These are phyloP conservation scores for Microcebus tavaratra DNA, from an alignment of 2,113 vertebrate species.

Conservation along the genomic window DNA sequence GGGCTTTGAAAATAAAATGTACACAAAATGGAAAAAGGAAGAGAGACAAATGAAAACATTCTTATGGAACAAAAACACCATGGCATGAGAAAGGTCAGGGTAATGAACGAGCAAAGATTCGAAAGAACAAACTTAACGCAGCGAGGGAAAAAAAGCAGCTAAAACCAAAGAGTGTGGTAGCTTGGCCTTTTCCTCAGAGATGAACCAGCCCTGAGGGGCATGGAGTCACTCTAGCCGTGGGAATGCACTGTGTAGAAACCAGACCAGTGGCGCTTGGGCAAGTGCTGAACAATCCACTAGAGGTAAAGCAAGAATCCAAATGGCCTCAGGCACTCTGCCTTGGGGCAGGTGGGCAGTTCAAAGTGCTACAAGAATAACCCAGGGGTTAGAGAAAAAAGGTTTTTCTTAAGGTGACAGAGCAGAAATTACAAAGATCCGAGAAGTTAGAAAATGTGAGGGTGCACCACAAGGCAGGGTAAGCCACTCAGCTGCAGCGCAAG, in stretches of 20 bases:
- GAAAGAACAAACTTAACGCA: not conserved
- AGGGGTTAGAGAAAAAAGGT: not conserved
- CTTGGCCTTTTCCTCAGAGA: not conserved
- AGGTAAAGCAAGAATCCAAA: not conserved
- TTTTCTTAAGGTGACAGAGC: not conserved
- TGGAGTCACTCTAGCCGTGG: not conserved
- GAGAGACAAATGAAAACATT: slow-evolving; percentile 36
- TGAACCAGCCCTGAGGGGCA: rapidly evolving
- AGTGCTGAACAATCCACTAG: not conserved
- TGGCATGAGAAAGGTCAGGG: slow-evolving; percentile 44
- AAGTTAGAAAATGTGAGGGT: not conserved
- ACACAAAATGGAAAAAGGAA: slow-evolving; percentile 41
- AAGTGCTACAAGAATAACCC: not conserved
- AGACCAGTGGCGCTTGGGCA: not conserved
- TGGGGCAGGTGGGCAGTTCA: not conserved
- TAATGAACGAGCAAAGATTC: not conserved
- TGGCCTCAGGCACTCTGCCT: not conserved
- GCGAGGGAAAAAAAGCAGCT: rapidly evolving
- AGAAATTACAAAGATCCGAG: not conserved
- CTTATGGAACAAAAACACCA: not conserved
- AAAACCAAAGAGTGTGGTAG: not conserved
- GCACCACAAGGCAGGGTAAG: not conserved
- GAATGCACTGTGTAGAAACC: not conserved
- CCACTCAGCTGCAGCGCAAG: rapidly evolving
- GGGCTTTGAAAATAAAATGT: not conserved